These are phyloP conservation scores for Podocnemis expansa DNA, from an alignment of 2,113 vertebrate genomes.

Conservation along the genomic window DNA sequence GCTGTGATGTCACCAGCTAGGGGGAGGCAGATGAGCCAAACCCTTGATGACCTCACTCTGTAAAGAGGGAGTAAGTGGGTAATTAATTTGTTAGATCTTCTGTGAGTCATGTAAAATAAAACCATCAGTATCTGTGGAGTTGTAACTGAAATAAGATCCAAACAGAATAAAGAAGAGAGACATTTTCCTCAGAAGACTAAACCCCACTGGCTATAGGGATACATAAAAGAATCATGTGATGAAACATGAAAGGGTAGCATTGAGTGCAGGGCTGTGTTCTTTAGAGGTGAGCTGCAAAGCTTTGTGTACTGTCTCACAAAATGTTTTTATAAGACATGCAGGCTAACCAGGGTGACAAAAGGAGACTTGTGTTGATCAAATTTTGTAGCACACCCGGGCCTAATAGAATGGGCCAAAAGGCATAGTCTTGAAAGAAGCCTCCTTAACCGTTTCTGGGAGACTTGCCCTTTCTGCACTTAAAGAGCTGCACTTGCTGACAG, in stretches of 20 bases:
- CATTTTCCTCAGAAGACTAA: fast-evolving
- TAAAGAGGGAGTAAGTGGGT: conserved; percentile 66
- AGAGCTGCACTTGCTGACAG: neutral
- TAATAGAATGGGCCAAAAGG: fast-evolving
- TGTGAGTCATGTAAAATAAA: conserved; percentile 77
- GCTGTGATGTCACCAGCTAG: conserved; percentile 26
- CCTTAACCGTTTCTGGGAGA: neutral
- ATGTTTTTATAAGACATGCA: fast-evolving
- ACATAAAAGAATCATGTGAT: neutral
- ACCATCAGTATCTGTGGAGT: conserved; percentile 19
- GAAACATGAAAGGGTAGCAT: fast-evolving
- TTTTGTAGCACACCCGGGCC: neutral
- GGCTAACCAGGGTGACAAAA: neutral
- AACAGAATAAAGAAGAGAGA: neutral
- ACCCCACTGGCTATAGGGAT: neutral
- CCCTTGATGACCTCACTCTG: conserved; percentile 64
- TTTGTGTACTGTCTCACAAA: neutral
- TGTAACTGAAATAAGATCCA: neutral
- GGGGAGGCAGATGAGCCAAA: conserved; percentile 11
- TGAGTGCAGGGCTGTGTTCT: neutral
- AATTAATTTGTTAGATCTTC: conserved; percentile 80
- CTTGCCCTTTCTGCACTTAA: neutral
- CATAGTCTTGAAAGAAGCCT: neutral
- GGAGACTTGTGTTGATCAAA: neutral
- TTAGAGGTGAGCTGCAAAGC: neutral